These are phyloP conservation scores for Lutjanus campechanus DNA, from an alignment of 2,797 vertebrate species.

Conservation along the genomic window DNA sequence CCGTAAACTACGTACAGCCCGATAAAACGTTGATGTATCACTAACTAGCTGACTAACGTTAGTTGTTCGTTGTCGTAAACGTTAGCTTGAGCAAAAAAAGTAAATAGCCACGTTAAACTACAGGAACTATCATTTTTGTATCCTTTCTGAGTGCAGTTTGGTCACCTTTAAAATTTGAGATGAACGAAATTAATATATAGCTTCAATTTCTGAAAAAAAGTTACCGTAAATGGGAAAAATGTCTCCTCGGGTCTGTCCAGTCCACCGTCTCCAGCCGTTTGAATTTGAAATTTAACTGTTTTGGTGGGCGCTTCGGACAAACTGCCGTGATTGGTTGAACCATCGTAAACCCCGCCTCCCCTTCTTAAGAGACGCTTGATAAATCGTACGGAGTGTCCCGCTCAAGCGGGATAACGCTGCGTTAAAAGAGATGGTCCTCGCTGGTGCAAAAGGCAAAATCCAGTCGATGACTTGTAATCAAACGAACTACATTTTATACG, in stretches of 20 bases:
- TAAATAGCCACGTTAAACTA: not conserved
- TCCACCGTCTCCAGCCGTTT: slow-evolving; percentile 66
- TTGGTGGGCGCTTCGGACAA: slow-evolving; percentile 43
- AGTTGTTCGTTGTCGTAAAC: not conserved
- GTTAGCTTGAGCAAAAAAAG: not conserved
- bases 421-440: too few species aligned
- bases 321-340: slow-evolving; percentile 72
- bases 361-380: not conserved
- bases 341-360: slow-evolving; percentile 17
- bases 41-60: not conserved
- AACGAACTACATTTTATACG: not conserved
- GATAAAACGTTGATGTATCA: not conserved
- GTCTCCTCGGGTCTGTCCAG: fast-evolving
- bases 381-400: fast-evolving
- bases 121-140: fast-evolving
- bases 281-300: slow-evolving; percentile 79
- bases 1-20: not conserved
- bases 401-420: slow-evolving; percentile 31
- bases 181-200: fast-evolving
- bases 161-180: fast-evolving
- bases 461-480: not conserved
- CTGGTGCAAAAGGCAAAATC: not conserved
- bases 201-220: not conserved
- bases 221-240: slow-evolving; percentile 20
- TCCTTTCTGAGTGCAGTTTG: fast-evolving